Base-by-base conservation (phyloP, 2,888 invertebrate genomes). In the Epiblema foenella region DNA sequence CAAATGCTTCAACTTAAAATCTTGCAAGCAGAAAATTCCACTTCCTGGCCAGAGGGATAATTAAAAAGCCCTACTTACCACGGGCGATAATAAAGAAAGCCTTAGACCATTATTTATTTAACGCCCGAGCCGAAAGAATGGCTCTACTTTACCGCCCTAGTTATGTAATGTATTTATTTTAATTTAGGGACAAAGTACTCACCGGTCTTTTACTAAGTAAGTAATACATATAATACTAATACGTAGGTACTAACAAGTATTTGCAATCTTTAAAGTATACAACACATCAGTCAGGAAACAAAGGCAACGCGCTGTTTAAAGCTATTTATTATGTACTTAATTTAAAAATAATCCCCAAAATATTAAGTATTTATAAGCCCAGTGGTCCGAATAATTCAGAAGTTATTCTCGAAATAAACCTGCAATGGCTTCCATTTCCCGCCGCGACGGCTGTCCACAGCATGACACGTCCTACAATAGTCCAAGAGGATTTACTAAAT, bases 391-490 rank as follows among this genome's bases (percentile, higher is more conserved):
- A 87, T 87, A 85, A 86, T 88, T 84, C 80, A 87, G 78, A 80
- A 81, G 76, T 73, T 75, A 78, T 77, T 79, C 83, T 84, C 80
- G 81, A 88, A 90, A 90, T 90, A 90, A 86, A 87, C 85, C 84
- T 80, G 79, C 83, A 86, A 84, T 85, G 79, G 78, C 77, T 74
- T 83, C 84, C 84, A 86, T 89, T 88, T 46, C 86, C 79, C 85
- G 83, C 82, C 81, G 76, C 77, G 77, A 76, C 72, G 72, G 66
- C 76, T 79, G 78, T 78, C 71, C 74, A 81, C 84, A 79, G 81
- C 76, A 75, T 78, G 77, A 80, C 74, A 85, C 81, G 85, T 85
- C 86, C 82, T 76, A 81, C 77, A 74, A 68, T 63, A 33, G 46
- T 46, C 39, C 56, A 56, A 20, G 51, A 57, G 49, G 63, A 57